Evolutionary conservation across 2,113 vertebrate genomes (phyloP), one percentile per base, ranked within the genome.

Genomic region (Poicephalus meyeri): DNA sequence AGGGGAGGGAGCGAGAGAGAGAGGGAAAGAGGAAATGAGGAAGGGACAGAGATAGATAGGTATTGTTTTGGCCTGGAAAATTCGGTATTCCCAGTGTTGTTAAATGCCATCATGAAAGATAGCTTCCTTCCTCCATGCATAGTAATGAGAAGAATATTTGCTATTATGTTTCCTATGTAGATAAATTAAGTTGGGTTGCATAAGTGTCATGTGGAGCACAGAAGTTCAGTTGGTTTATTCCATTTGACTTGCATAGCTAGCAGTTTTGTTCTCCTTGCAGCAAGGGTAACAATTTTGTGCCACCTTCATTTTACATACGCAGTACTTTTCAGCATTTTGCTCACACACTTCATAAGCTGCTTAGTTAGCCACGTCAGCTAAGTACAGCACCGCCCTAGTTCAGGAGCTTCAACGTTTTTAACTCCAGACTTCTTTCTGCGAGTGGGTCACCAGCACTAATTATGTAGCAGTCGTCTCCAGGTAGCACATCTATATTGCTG

Each of bases 241-340:
- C 42, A 7, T 81, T 91, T 64, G 77, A 20, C 41, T 87, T 84
- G 61, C 56, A 55, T 13, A 73, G 80, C 55, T 73, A 37, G 68
- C 41, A 60, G 3, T 82, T 88, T 68, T 86, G 28, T 78, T 96
- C 72, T 95, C 58, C 74, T 91, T 93, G 89, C 74, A 74, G 69
- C 88, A 80, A 82, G 63, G 72, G 58, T 86, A 63, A 35, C 52
- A 61, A 3, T 77, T 79, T 26, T 53, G 65, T 58, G 73, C 53
- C 76, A 60, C 28, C 0, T 71, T 65, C 23, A 7, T 77, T 88
- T 76, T 61, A 52, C 68, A 24, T 46, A 53, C 1, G 0, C 58
- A 29, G 71, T n/a, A 87, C 64, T 76, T 61, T 93, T 66, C 81
- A 61, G 81, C 65, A 13, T 31, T 37, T 55, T 80, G 76, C 80